Base-by-base conservation (phyloP, 2,888 invertebrate species). In the Ophion obscuratus region DNA sequence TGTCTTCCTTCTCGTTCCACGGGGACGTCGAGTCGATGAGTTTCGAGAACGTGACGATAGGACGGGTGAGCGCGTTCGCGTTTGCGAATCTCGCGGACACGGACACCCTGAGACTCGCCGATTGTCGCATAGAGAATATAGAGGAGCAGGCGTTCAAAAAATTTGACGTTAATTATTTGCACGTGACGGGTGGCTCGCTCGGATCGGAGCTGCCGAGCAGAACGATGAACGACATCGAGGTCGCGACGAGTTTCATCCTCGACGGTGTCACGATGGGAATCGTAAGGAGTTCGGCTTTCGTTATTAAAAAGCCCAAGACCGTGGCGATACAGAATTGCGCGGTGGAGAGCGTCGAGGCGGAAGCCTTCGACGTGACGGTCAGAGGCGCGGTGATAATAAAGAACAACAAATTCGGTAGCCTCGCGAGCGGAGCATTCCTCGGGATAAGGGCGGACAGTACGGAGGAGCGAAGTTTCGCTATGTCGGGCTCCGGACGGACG, bases 131-230 rank as follows among this genome's bases (percentile, higher is more conserved):
- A 67, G 95, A 95, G 64, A 95, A 94, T 73, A 95, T 97, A 70
- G 96, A 97, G 88, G 95, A 95, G 62, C 96, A 97, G 94, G 96
- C 97, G 2, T 97, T 98, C 91, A 98, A 97, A 91, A 97, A 97
- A 94, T 97, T 98, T 91, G 95, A 96, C 40, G 96, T 97, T 0
- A 95, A 95, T 57, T 95, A 96, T 88, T 95, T 98, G 87, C 94
- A 96, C 87, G 93, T 98, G 75, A 95, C 95, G 64, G 96, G 96
- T 4, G 96, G 96, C 31, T 94, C 91, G 14, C 95, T 97, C 70
- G 94, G 94, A 44, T 95, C 94, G 0, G 92, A 94, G 75, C 92
- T 97, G 84, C 97, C 97, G 5, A 97, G 97, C 89, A 95, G 97
- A 85, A 95, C 96, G 82, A 95, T 97, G 92, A 97, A 97, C 82